A percentile compares a stretch with the other conserved stretches of the same genome.
Evolutionary conservation across 2,113 vertebrate genomes (phyloP).

Genomic region (Microcebus griseorufus): DNA sequence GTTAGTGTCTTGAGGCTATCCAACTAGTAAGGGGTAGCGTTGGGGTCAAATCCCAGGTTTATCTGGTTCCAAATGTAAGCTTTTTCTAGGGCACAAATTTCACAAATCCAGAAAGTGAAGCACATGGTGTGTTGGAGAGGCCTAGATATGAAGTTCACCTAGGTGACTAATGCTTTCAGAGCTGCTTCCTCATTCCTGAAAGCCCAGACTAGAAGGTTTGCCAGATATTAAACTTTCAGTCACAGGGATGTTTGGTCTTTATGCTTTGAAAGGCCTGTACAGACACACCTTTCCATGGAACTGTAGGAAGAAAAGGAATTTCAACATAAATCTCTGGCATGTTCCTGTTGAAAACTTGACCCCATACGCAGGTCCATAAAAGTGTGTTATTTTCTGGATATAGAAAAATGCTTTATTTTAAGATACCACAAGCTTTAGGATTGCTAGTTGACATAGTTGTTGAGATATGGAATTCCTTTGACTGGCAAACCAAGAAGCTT

Average conservation of each 20-base stretch:
- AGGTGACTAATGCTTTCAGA: background rate
- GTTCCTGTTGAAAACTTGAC: background rate
- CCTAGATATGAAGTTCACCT: too few species aligned
- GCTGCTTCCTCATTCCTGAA: background rate
- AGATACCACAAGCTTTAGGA: background rate
- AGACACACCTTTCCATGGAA: background rate
- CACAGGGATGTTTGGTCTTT: background rate
- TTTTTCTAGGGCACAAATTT: background rate
- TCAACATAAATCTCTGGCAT: background rate
- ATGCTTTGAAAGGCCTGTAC: background rate
- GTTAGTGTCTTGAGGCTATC: background rate
- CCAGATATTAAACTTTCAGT: background rate
- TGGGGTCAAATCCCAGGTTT: background rate
- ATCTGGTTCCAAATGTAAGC: background rate
- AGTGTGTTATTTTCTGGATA: background rate
- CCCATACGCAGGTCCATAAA: background rate
- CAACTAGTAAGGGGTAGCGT: background rate
- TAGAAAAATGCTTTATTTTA: background rate
- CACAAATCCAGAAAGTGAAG: background rate
- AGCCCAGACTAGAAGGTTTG: background rate
- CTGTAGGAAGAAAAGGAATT: background rate
- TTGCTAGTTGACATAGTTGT: background rate
- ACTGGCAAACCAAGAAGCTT: background rate
- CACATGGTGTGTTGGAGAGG: accelerated
- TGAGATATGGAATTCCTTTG: background rate